Percentiles rank a stretch among this genome's conserved stretches.
These are phyloP conservation scores for Spea multiplicata DNA, from an alignment of 2,113 vertebrate species.

Conservation along the genomic window DNA sequence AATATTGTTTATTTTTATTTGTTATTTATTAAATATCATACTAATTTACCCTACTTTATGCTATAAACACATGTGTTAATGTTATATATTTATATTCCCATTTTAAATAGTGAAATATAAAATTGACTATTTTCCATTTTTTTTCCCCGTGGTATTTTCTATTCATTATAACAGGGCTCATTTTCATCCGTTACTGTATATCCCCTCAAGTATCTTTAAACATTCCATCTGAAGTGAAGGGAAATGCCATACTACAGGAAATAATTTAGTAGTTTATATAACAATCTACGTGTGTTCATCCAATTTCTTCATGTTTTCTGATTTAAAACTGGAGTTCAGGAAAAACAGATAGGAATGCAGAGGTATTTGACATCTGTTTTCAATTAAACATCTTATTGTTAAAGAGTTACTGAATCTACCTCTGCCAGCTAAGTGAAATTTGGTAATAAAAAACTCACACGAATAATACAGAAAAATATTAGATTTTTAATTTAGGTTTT, in stretches of 20 bases:
- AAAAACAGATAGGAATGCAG: slow-evolving; percentile 5
- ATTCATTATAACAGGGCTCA: neutral
- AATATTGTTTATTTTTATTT: too few species aligned
- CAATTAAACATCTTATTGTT: slow-evolving; percentile 35
- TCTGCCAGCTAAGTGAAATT: too few species aligned
- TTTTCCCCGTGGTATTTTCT: neutral
- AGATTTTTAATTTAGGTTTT: too few species aligned
- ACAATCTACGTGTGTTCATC: slow-evolving; percentile 35
- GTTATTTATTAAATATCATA: too few species aligned
- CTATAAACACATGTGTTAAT: too few species aligned
- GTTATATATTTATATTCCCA: too few species aligned
- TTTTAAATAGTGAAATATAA: neutral
- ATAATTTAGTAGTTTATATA: slow-evolving; percentile 40
- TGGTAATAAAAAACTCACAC: too few species aligned
- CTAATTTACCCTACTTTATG: too few species aligned
- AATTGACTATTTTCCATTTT: slow-evolving; percentile 12
- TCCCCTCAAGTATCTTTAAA: slow-evolving; percentile 17
- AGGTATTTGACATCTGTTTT: slow-evolving; percentile 25
- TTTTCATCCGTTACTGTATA: neutral
- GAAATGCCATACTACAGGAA: slow-evolving; percentile 28
- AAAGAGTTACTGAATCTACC: neutral
- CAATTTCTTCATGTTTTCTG: slow-evolving; percentile 9
- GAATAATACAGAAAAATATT: too few species aligned
- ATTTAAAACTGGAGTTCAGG: slow-evolving; percentile 7
- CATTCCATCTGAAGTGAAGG: slow-evolving; percentile 18